phyloP scores from a whole-genome alignment of 2,888 invertebrate genomes.

The Hypselothyrea guttata region DNA sequence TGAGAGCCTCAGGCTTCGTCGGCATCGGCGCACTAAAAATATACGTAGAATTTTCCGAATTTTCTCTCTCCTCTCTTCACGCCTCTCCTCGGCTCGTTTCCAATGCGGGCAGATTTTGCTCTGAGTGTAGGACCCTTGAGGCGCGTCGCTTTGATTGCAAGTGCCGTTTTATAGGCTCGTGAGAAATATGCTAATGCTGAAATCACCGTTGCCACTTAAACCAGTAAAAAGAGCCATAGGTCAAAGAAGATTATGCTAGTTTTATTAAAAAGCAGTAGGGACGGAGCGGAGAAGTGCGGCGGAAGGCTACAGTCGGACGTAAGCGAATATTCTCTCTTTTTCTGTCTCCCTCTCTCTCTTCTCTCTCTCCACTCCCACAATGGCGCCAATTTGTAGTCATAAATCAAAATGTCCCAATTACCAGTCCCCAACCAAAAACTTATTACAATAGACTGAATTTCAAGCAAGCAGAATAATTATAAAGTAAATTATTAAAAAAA shows the following conservation, averaged over 20 bases:
- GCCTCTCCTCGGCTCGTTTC: neutral
- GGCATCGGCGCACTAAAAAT: slow-evolving; percentile 63
- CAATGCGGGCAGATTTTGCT: slow-evolving; percentile 44
- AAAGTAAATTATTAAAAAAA: too few species aligned
- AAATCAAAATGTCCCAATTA: slow-evolving; percentile 41
- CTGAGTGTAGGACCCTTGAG: slow-evolving; percentile 44
- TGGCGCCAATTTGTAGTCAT: slow-evolving; percentile 55
- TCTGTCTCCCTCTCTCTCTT: neutral
- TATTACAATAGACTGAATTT: too few species aligned
- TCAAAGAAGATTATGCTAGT: too few species aligned
- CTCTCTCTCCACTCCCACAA: slow-evolving; percentile 2
- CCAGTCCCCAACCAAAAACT: too few species aligned
- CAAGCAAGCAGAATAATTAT: too few species aligned
- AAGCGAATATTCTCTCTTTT: too few species aligned
- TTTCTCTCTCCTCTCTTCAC: too few species aligned
- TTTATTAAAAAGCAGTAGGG: too few species aligned
- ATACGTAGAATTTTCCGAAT: neutral
- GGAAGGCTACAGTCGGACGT: too few species aligned
- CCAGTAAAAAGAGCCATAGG: too few species aligned
- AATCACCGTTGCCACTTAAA: too few species aligned
- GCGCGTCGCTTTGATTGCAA: slow-evolving; percentile 15
- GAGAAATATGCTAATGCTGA: slow-evolving; percentile 53
- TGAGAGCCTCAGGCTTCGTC: slow-evolving; percentile 44
- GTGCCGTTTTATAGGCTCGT: slow-evolving; percentile 6
- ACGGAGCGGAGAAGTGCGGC: too few species aligned